A percentile compares a stretch with the other conserved stretches of the same genome.
phyloP scores from a whole-genome alignment of 2,888 invertebrate species.

The Liposcelis brunnea region DNA sequence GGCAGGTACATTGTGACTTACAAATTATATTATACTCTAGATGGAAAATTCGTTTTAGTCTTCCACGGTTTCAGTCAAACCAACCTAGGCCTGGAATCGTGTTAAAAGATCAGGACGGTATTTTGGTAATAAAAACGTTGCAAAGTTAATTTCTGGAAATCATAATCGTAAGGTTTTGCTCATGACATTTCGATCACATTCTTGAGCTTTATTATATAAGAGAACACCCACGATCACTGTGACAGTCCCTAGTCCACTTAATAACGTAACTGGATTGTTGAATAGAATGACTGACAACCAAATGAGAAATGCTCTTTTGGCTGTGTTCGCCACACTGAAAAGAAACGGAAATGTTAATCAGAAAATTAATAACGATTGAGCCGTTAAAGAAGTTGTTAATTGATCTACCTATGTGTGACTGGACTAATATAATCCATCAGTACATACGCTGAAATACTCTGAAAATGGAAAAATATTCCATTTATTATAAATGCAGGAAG shows the following conservation, averaged over 20 bases:
- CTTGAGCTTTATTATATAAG: constrained; percentile 53
- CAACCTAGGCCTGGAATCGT: too few relatives aligned
- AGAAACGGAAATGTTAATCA: not conserved
- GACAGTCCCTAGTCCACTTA: constrained; percentile 53
- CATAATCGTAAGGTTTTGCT: too few relatives aligned
- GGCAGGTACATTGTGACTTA: too few relatives aligned
- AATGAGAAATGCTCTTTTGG: constrained; percentile 58
- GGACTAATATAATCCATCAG: constrained; percentile 66
- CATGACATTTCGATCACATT: constrained; percentile 27
- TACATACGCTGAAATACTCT: constrained; percentile 62
- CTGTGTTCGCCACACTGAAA: constrained; percentile 59
- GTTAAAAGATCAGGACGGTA: too few relatives aligned
- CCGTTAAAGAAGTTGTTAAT: constrained; percentile 16
- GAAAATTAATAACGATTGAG: not conserved
- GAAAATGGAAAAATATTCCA: constrained; percentile 61
- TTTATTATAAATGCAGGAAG: constrained; percentile 44
- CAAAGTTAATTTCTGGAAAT: too few relatives aligned
- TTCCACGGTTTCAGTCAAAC: too few relatives aligned
- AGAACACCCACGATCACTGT: constrained; percentile 55
- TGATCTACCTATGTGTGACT: constrained; percentile 50
- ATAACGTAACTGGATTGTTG: constrained; percentile 52
- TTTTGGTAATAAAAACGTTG: too few relatives aligned
- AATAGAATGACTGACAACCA: constrained; percentile 59
- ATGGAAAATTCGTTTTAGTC: too few relatives aligned
- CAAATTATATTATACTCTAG: too few relatives aligned